Percentiles rank a stretch among this genome's conserved stretches.
These are phyloP conservation scores for Rhinatrema bivittatum DNA, from an alignment of 2,797 vertebrate genomes.

Conservation along the genomic window DNA sequence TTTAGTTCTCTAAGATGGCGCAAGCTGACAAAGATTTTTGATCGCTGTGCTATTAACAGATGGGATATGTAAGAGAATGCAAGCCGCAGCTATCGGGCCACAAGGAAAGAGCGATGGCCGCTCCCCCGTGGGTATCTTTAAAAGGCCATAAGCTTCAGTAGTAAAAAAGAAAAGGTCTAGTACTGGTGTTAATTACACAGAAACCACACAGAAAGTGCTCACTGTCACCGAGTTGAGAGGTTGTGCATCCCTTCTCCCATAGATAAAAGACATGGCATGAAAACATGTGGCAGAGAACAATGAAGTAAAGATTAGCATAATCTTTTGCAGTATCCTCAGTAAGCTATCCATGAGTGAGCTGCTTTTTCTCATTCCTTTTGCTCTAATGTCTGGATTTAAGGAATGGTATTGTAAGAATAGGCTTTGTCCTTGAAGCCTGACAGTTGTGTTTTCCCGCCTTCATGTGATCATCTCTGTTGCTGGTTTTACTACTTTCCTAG, in stretches of 20 bases:
- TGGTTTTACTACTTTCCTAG: slow-evolving; percentile 69
- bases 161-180: slow-evolving; percentile 96
- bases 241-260: slow-evolving; percentile 95
- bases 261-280: slow-evolving; percentile 99
- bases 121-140: slow-evolving; percentile 93
- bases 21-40: slow-evolving; percentile 76
- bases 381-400: slow-evolving; percentile 85
- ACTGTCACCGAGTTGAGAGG: slow-evolving; percentile 97
- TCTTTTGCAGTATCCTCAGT: slow-evolving; percentile 96
- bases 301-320: slow-evolving; percentile 97
- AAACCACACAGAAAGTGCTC: slow-evolving; percentile 99
- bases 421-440: slow-evolving; percentile 81
- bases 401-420: slow-evolving; percentile 78
- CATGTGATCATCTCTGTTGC: slow-evolving; percentile 87
- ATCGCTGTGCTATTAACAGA: slow-evolving; percentile 90
- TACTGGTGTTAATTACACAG: slow-evolving; percentile 99
- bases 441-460: slow-evolving; percentile 93
- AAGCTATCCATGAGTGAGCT: slow-evolving; percentile 91
- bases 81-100: slow-evolving; percentile 74
- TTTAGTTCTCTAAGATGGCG: slow-evolving; percentile 48
- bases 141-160: slow-evolving; percentile 98
- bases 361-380: slow-evolving; percentile 71
- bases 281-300: slow-evolving; percentile 98
- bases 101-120: slow-evolving; percentile 80
- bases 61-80: slow-evolving; percentile 80